Conservation (phyloP, 2,113 vertebrate genomes). For the Corythornis vintsioides region DNA sequence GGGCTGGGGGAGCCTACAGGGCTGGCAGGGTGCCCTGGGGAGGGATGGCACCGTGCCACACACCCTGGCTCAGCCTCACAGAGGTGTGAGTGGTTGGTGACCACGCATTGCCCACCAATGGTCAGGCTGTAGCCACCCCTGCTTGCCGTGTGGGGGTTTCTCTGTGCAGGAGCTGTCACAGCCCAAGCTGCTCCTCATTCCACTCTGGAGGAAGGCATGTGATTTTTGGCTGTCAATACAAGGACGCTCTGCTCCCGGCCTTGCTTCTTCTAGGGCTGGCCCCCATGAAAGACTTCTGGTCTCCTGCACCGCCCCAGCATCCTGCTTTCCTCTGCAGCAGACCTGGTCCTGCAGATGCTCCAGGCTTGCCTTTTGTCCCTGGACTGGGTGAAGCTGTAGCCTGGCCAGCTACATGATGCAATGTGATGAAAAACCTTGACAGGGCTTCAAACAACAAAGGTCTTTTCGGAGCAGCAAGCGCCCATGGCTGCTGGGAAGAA, state of each 20-base stretch:
- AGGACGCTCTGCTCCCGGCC: background rate
- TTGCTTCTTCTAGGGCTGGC: background rate
- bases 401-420: constrained; percentile 36
- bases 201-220: background rate
- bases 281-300: background rate
- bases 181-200: background rate
- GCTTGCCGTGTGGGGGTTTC: background rate
- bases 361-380: background rate
- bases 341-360: background rate
- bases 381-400: background rate
- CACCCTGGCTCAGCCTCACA: background rate
- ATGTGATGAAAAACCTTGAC: constrained; percentile 16
- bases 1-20: background rate
- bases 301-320: background rate
- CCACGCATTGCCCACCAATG: rapidly evolving
- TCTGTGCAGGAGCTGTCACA: background rate
- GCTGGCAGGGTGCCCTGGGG: background rate
- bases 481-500: background rate
- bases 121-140: background rate
- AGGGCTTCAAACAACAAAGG: constrained; percentile 36
- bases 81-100: background rate
- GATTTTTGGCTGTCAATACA: background rate
- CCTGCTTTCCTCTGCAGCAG: background rate
- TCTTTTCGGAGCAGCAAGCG: background rate
- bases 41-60: rapidly evolving